phyloP scores from a whole-genome alignment of 2,888 invertebrate species.

The Amphipyra berbera region DNA sequence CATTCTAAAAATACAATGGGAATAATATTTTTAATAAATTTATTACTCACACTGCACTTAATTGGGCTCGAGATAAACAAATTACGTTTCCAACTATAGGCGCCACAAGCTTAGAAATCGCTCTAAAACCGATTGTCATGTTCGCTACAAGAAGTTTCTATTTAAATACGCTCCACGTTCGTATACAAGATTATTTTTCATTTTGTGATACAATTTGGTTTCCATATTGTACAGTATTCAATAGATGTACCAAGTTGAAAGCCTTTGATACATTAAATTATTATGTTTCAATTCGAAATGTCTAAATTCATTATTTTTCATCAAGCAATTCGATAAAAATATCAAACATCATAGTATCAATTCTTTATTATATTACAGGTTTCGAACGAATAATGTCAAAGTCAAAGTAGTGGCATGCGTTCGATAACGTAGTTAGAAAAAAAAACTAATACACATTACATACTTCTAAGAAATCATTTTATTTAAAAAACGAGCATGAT shows the following conservation, averaged over 20 bases:
- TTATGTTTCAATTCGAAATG: too few species aligned
- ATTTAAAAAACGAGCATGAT: too few species aligned
- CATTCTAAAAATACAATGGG: not conserved
- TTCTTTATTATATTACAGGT: too few species aligned
- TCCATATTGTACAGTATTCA: not conserved
- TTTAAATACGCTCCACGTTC: slow-evolving; percentile 48
- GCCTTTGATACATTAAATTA: not conserved
- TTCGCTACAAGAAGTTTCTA: slow-evolving; percentile 44
- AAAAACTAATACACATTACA: too few species aligned
- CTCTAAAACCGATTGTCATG: slow-evolving; percentile 83
- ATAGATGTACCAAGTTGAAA: not conserved
- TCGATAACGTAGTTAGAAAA: too few species aligned
- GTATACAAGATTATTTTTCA: slow-evolving; percentile 29
- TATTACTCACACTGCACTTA: slow-evolving; percentile 79
- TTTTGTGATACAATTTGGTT: not conserved
- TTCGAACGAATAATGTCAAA: too few species aligned
- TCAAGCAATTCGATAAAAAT: too few species aligned
- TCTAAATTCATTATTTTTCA: too few species aligned
- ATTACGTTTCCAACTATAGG: slow-evolving; percentile 77
- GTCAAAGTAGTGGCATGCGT: too few species aligned
- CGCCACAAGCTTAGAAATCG: slow-evolving; percentile 75
- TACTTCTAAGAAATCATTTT: too few species aligned
- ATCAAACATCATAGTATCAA: too few species aligned
- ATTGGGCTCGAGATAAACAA: slow-evolving; percentile 77
- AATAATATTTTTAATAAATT: not conserved